phyloP scores from a whole-genome alignment of 1,140 invertebrate genomes.

The Harpegnathos saltator region DNA sequence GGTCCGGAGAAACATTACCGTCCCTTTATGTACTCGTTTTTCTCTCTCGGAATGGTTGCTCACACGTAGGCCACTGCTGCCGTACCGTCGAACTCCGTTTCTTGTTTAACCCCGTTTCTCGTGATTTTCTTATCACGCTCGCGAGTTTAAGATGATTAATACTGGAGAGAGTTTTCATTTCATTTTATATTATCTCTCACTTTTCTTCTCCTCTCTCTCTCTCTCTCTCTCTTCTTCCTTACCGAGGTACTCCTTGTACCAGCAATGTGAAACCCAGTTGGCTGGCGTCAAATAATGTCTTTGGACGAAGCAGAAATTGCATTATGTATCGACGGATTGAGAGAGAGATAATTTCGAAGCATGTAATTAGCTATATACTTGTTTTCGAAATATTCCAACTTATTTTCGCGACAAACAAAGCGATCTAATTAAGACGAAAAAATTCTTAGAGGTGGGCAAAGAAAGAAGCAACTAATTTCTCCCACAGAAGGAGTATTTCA shows the following conservation, averaged over 20 bases:
- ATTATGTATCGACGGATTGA: too few species aligned
- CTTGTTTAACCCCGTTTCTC: neutral
- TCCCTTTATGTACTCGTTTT: slow-evolving; percentile 36
- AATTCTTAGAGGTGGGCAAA: neutral
- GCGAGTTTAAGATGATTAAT: too few species aligned
- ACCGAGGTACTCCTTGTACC: too few species aligned
- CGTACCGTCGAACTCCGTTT: neutral
- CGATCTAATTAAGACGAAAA: too few species aligned
- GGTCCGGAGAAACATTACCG: slow-evolving; percentile 42
- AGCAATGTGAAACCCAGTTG: too few species aligned
- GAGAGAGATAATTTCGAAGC: too few species aligned
- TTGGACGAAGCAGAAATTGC: too few species aligned
- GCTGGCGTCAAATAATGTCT: too few species aligned
- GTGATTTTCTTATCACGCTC: neutral
- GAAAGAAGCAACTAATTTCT: neutral
- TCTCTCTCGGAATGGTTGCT: slow-evolving; percentile 40
- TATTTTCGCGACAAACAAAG: neutral
- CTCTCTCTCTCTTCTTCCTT: too few species aligned
- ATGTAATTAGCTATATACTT: slow-evolving; percentile 1
- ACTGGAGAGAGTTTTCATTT: too few species aligned
- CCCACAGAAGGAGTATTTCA: neutral
- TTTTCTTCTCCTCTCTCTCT: too few species aligned
- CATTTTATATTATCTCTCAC: too few species aligned
- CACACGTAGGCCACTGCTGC: neutral
- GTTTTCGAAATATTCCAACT: neutral